Evolutionary conservation across 2,113 vertebrate species (phyloP).

Genomic region (Okapia johnstoni): DNA sequence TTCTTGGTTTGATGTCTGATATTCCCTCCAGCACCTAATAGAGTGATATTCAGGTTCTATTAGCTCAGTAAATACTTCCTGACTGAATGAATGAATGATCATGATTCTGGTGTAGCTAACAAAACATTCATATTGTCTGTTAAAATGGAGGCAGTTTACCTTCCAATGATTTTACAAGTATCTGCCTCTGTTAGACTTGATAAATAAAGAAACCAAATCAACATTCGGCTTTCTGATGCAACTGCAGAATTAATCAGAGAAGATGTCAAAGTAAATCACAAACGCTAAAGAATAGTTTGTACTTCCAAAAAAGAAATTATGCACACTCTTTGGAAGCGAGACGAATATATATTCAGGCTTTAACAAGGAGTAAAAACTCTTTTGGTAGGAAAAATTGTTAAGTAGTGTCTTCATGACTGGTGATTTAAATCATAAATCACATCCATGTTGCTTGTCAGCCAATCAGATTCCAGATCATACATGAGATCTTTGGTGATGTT

Average conservation of each 20-base stretch:
- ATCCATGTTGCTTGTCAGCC: constrained; percentile 13
- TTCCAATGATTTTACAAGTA: constrained; percentile 58
- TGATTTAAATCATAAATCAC: constrained; percentile 48
- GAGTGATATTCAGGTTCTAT: constrained; percentile 33
- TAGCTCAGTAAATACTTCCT: constrained; percentile 62
- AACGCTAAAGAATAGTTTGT: constrained; percentile 45
- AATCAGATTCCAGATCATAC: constrained; percentile 39
- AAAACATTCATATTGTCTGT: constrained; percentile 51
- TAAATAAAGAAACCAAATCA: constrained; percentile 62
- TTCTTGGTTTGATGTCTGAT: neutral
- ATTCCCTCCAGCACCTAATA: neutral
- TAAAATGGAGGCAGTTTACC: constrained; percentile 52
- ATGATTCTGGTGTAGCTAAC: constrained; percentile 42
- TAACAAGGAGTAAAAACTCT: constrained; percentile 43
- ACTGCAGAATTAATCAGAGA: constrained; percentile 67
- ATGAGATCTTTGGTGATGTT: constrained; percentile 25
- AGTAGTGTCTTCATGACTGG: constrained; percentile 35
- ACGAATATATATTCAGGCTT: constrained; percentile 44
- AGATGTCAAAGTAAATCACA: constrained; percentile 67
- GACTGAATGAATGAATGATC: constrained; percentile 58
- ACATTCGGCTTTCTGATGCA: constrained; percentile 56
- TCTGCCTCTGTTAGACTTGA: constrained; percentile 57
- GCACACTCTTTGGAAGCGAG: constrained; percentile 22
- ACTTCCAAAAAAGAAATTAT: constrained; percentile 46
- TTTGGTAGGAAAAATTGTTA: constrained; percentile 48